Evolutionary conservation across 2,888 invertebrate genomes (phyloP).

Genomic region (Germaria angustata): DNA sequence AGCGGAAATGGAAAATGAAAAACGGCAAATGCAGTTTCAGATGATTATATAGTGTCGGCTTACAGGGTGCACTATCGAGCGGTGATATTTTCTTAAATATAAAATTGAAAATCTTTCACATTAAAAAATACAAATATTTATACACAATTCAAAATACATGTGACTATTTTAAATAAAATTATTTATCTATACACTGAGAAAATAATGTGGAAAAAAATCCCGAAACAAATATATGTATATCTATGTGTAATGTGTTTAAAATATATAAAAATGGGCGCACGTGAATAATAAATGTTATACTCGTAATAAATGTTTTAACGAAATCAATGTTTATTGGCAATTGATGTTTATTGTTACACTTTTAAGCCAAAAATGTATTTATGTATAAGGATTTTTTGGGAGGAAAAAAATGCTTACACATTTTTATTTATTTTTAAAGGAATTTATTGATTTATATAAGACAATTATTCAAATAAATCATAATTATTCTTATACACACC

Average conservation of each 20-base stretch:
- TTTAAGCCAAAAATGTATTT: not conserved
- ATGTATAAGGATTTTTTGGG: not conserved
- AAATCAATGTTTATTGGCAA: conserved; percentile 36
- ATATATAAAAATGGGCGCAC: not conserved
- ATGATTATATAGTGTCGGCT: too few species aligned
- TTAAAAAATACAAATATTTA: not conserved
- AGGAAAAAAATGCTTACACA: not conserved
- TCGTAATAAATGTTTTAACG: conserved; percentile 39
- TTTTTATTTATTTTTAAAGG: too few species aligned
- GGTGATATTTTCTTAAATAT: too few species aligned
- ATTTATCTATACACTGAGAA: conserved; percentile 41
- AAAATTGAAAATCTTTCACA: too few species aligned
- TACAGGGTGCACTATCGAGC: too few species aligned
- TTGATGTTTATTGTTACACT: conserved; percentile 9
- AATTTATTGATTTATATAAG: too few species aligned
- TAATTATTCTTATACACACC: too few species aligned
- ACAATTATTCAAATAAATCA: too few species aligned
- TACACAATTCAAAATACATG: not conserved
- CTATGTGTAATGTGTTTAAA: conserved; percentile 10
- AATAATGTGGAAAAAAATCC: not conserved
- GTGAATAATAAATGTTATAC: not conserved
- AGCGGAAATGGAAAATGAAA: too few species aligned
- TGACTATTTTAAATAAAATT: not conserved
- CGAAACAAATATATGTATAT: not conserved
- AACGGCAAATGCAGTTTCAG: too few species aligned